These are phyloP conservation scores for Chalcosyrphus nemorum DNA, from an alignment of 2,888 invertebrate species.

Conservation along the genomic window DNA sequence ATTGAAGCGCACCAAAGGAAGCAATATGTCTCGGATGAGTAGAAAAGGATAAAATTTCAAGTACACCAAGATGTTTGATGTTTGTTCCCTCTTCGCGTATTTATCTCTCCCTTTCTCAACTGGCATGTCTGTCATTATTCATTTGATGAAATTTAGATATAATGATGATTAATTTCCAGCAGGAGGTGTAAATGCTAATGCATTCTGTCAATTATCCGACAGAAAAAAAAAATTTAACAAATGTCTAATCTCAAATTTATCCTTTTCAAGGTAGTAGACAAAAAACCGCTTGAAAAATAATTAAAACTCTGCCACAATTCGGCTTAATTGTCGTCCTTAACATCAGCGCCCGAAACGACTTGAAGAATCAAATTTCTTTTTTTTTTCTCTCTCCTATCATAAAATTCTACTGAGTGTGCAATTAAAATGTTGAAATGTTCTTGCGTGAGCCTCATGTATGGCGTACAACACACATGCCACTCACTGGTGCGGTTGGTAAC, in stretches of 20 bases:
- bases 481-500: not conserved
- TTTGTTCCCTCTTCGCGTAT: constrained; percentile 6
- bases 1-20: constrained; percentile 16
- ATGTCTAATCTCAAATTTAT: not conserved
- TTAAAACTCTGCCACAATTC: constrained; percentile 38
- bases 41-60: constrained; percentile 25
- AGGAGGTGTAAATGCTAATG: constrained; percentile 41
- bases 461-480: not conserved
- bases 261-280: not conserved
- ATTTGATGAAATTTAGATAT: constrained; percentile 38
- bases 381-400: not conserved
- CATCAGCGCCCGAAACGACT: not conserved
- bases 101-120: not conserved
- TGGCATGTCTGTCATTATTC: constrained; percentile 17
- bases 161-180: constrained; percentile 49
- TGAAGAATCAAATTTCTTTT: not conserved
- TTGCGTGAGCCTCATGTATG: constrained; percentile 5
- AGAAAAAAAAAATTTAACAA: not conserved
- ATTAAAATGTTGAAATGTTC: constrained; percentile 63
- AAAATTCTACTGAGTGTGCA: constrained; percentile 28
- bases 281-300: constrained; percentile 26
- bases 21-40: constrained; percentile 4
- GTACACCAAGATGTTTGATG: constrained; percentile 47
- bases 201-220: constrained; percentile 24
- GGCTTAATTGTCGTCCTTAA: constrained; percentile 36